Conservation (phyloP, 2,888 invertebrate genomes). For the Eristalinus sepulchralis region DNA sequence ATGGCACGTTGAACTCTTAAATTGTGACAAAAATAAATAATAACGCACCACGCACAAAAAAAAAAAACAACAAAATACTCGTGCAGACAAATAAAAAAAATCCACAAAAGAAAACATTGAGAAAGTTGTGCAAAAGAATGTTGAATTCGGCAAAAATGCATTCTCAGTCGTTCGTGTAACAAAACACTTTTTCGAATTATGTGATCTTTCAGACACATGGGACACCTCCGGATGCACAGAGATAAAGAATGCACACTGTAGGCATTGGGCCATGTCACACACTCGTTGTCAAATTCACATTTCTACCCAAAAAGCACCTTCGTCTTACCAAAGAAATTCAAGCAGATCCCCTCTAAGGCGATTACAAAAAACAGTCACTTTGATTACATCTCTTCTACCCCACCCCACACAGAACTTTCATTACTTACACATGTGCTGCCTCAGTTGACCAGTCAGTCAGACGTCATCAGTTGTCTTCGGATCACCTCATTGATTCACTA, state of each 20-base stretch:
- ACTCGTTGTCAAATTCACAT: background rate
- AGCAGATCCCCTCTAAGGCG: background rate
- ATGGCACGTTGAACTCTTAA: too few relatives aligned
- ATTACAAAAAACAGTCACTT: constrained; percentile 1
- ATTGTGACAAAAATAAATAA: too few relatives aligned
- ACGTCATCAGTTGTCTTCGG: background rate
- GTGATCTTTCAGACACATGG: background rate
- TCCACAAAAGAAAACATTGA: too few relatives aligned
- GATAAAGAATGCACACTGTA: background rate
- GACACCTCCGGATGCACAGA: background rate
- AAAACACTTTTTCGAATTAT: background rate
- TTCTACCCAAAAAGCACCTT: background rate
- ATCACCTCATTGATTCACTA: constrained; percentile 36
- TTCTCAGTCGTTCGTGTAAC: background rate
- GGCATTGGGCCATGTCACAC: too few relatives aligned
- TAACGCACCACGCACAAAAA: too few relatives aligned
- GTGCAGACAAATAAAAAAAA: too few relatives aligned
- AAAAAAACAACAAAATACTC: too few relatives aligned
- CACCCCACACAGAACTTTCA: background rate
- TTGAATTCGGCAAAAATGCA: too few relatives aligned
- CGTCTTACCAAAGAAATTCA: background rate
- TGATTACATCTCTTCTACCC: background rate
- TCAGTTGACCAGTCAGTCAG: background rate
- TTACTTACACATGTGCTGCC: constrained; percentile 2
- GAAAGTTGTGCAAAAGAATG: too few relatives aligned